phyloP scores from a whole-genome alignment of 2,888 invertebrate species.

The Perithous albicinctus region DNA sequence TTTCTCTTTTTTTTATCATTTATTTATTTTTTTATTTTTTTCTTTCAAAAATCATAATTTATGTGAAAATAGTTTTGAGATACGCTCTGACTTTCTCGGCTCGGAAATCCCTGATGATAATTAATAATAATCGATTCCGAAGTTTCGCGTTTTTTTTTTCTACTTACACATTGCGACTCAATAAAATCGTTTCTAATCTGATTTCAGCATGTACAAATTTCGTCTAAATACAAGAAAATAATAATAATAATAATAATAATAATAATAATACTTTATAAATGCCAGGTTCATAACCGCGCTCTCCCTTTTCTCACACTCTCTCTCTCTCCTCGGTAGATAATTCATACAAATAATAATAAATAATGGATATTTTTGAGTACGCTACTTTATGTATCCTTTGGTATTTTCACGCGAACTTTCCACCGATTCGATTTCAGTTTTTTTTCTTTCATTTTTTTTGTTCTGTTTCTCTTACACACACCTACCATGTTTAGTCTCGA shows the following conservation, averaged over 20 bases:
- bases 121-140: slow-evolving; percentile 45
- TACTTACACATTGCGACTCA: slow-evolving; percentile 57
- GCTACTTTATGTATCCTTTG: slow-evolving; percentile 61
- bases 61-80: slow-evolving; percentile 64
- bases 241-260: slow-evolving; percentile 62
- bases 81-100: slow-evolving; percentile 57
- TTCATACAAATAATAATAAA: slow-evolving; percentile 68
- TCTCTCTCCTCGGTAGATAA: slow-evolving; percentile 58
- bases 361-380: slow-evolving; percentile 55
- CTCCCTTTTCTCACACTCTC: slow-evolving; percentile 39
- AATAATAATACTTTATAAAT: slow-evolving; percentile 62
- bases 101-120: slow-evolving; percentile 44
- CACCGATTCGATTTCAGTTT: slow-evolving; percentile 70
- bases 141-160: slow-evolving; percentile 50
- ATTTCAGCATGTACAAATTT: slow-evolving; percentile 78
- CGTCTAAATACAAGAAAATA: slow-evolving; percentile 66
- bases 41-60: slow-evolving; percentile 50
- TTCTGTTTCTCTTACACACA: slow-evolving; percentile 4
- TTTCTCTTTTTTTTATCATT: slow-evolving; percentile 16
- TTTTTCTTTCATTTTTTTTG: neutral
- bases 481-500: slow-evolving; percentile 68
- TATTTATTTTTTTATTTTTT: too few relatives aligned
- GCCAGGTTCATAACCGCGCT: slow-evolving; percentile 74
- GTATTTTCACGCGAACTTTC: slow-evolving; percentile 71
- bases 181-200: slow-evolving; percentile 70